Base-by-base conservation (phyloP, 2,888 invertebrate species). In the Schizotus pectinicornis region DNA sequence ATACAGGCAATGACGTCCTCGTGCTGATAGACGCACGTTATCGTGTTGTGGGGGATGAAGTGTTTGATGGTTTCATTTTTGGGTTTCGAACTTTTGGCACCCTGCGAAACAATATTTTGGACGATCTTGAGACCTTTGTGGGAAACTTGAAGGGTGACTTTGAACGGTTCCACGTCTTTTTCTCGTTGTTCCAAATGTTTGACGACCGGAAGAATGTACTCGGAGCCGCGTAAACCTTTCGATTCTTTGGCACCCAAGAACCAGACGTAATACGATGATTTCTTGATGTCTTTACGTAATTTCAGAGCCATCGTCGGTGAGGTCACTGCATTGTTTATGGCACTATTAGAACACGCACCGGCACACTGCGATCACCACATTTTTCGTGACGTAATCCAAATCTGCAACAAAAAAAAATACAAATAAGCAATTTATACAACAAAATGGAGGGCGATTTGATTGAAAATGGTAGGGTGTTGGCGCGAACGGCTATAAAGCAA, bases 161-260 rank as follows among this genome's bases (percentile, higher is more conserved):
- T 91, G 78, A 95, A 88, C 61, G 94, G 91, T 77, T 94, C 94
- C 75, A 92, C 88, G 73, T 92, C 89, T 63, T 89, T 85, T 65
- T 95, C 92, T 68, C 95, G 86, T 74, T 91, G 90, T 69, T 95
- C 88, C 63, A 97, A 82, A 74, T 92, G 88, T 67, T 89, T 86
- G 67, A 95, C 88, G 56, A 94, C 94, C 7, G 94, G 92, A 56
- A 92, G 83, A 52, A 95, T 91, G 72, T 89, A 94, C 75, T 93
- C 91, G 69, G 91, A 87, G 31, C 96, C 95, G 0, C 93, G 82
- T 22, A 95, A 81, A 0, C 94, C 96, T 69, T 92, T 89, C 56
- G 94, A 92, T 82, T 98, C 97, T 82, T 95, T 92, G 71, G 97
- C 96, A 13, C 98, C 98, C 73, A 98, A 86, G 83, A 97, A 94